Evolutionary conservation across 2,113 vertebrate genomes (phyloP), one percentile per base, ranked within the genome.

Genomic region (Tychaedon coryphoeus): DNA sequence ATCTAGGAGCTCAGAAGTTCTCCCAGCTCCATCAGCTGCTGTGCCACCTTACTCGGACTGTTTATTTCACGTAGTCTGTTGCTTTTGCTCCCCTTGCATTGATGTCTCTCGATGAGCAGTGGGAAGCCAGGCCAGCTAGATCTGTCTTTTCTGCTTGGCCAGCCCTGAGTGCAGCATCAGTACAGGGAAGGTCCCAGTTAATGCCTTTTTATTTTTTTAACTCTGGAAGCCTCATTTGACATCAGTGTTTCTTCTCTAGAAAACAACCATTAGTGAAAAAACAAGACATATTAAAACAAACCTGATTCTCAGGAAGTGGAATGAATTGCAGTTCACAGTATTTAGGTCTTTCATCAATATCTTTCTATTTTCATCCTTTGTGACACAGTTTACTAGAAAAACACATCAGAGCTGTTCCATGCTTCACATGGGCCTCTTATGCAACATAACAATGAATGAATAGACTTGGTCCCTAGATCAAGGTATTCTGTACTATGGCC

Each of bases 301-400:
- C 40, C 6, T 69, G 36, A 33, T 90, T 79, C 69, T 64, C 48
- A 73, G 28, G 45, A 88, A 51, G 13, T n/a, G 6, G 13, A 91
- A 92, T 90, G 34, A 75, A 78, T 79, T 88, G 36, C 38, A 53
- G 24, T 67, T 85, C 74, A 67, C 31, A n/a, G 12, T 60, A 31
- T 43, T 69, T 75, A 87, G 23, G 31, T 45, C 17, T 15, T 87
- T 78, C 40, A 79, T 84, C 31, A 67, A 19, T 93, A 72, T 34
- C 20, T 73, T 89, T 66, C 66, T 69, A 3, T 82, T 93, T 90
- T 38, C n/a, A 45, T 67, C 19, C 53, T 92, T 78, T 76, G 23
- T 17, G 31, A 48, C 23, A 48, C 31, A 29, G 19, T 14, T 78
- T 82, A 72, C 13, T 79, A 61, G 19, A 82, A 85, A 92, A 82